Percentiles rank a stretch among this genome's conserved stretches.
Conservation (phyloP, 2,113 vertebrate genomes). For the Nesospiza acunhae region DNA sequence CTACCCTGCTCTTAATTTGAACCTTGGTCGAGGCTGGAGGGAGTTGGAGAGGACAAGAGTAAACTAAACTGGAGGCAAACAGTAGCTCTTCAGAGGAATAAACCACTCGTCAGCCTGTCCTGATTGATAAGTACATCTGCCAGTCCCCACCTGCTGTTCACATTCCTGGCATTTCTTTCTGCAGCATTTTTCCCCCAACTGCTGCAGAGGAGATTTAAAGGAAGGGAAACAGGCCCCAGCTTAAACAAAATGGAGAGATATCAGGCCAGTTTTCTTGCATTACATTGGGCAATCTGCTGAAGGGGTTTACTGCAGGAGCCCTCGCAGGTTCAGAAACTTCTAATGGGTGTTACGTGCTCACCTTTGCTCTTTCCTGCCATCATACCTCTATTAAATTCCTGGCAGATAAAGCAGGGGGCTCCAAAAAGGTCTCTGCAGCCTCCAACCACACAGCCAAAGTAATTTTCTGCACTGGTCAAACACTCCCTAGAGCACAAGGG, state of each 20-base stretch:
- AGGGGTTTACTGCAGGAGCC: neutral
- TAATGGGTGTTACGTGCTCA: neutral
- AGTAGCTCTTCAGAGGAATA: constrained; percentile 57
- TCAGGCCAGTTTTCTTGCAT: neutral
- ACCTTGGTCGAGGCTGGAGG: neutral
- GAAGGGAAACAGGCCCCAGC: neutral
- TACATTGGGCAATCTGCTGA: neutral
- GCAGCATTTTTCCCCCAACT: constrained; percentile 35
- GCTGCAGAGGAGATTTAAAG: constrained; percentile 17
- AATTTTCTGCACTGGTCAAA: neutral
- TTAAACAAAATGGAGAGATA: constrained; percentile 1
- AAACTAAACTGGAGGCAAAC: constrained; percentile 40
- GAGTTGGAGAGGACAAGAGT: neutral
- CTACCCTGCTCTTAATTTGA: neutral
- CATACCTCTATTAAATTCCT: neutral
- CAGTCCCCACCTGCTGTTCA: constrained; percentile 42
- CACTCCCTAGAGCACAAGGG: neutral
- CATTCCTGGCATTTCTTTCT: constrained; percentile 55
- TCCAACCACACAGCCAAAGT: neutral
- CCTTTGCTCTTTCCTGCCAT: neutral
- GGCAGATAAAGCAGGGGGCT: neutral
- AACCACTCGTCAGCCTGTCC: constrained; percentile 21
- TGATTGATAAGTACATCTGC: constrained; percentile 43
- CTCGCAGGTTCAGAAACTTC: neutral
- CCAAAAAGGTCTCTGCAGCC: neutral